A percentile compares a stretch with the other conserved stretches of the same genome.
phyloP scores from a whole-genome alignment of 1,140 invertebrate genomes.

The Dysdera silvatica region DNA sequence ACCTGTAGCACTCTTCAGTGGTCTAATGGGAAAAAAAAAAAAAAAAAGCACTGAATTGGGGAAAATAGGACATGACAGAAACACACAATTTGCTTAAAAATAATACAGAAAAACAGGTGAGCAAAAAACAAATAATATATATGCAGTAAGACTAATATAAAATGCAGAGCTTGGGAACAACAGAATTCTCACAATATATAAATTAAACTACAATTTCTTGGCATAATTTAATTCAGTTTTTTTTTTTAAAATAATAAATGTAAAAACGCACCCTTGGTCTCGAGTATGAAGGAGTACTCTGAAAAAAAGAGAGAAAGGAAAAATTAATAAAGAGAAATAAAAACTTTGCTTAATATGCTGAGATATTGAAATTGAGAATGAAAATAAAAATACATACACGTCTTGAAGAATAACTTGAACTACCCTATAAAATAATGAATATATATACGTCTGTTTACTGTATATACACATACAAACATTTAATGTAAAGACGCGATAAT shows the following conservation, averaged over 20 bases:
- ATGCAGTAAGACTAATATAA: background rate
- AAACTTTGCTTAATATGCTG: no score
- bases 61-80: background rate
- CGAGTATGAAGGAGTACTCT: no score
- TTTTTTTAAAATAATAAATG: no score
- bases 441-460: background rate
- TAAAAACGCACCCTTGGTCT: no score
- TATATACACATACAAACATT: background rate
- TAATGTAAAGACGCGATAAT: background rate
- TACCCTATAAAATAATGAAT: constrained; percentile 2
- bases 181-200: no score
- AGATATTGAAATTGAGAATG: no score
- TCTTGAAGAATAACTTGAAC: constrained; percentile 6
- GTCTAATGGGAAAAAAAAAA: constrained; percentile 32
- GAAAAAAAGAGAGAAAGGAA: no score
- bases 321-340: no score
- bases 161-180: background rate
- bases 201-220: no score
- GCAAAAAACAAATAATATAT: background rate
- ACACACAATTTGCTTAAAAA: background rate
- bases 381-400: no score
- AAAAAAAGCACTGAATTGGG: background rate
- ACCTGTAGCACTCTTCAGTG: constrained; percentile 46
- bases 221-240: no score
- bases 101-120: background rate